phyloP scores from a whole-genome alignment of 2,113 vertebrate genomes.

The Monarcha castaneiventris region DNA sequence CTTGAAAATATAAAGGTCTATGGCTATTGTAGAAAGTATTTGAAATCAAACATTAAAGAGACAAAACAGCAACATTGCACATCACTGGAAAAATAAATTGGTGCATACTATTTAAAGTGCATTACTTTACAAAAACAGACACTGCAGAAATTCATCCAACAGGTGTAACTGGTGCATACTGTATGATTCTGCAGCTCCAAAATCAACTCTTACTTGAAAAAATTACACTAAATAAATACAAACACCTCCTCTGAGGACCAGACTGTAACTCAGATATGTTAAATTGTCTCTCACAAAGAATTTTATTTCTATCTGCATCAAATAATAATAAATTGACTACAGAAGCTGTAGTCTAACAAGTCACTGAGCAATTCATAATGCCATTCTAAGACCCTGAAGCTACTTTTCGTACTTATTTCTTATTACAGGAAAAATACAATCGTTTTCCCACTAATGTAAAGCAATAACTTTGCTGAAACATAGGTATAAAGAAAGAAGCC shows the following conservation, averaged over 20 bases:
- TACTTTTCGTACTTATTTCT: background rate
- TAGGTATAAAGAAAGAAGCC: background rate
- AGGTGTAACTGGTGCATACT: background rate
- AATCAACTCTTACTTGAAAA: background rate
- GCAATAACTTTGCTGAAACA: background rate
- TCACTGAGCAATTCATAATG: conserved; percentile 5
- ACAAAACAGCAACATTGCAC: conserved; percentile 40
- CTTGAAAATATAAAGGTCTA: conserved; percentile 38
- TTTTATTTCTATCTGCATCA: background rate
- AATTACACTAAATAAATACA: conserved; percentile 7
- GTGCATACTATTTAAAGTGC: conserved; percentile 55
- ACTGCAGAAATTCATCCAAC: background rate
- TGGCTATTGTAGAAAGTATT: conserved; percentile 48
- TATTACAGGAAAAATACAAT: background rate
- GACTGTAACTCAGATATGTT: background rate
- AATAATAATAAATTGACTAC: background rate
- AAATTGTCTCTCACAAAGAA: background rate
- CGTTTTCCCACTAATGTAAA: background rate
- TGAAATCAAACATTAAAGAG: conserved; percentile 3
- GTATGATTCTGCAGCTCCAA: background rate
- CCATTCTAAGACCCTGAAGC: background rate
- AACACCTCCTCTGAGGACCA: background rate
- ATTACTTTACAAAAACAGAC: conserved; percentile 16
- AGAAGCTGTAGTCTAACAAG: background rate
- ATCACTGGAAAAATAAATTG: conserved; percentile 11